Evolutionary conservation across 2,888 invertebrate species (phyloP).

Genomic region (Napeogenes sylphis): DNA sequence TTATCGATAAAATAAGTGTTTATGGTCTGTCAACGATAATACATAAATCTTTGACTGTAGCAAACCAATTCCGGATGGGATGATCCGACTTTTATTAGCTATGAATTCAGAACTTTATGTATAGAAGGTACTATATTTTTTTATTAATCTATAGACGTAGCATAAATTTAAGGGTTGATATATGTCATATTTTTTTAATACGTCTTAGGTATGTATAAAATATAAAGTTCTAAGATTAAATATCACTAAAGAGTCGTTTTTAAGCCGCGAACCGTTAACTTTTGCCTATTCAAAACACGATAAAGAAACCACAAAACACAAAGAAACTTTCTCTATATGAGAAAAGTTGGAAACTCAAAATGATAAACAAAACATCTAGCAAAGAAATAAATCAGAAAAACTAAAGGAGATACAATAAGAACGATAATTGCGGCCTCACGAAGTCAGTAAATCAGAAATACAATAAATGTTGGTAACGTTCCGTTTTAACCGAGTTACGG

Average conservation of each 20-base stretch:
- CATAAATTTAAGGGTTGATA: background rate
- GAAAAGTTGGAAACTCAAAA: slow-evolving; percentile 49
- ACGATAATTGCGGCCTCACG: slow-evolving; percentile 21
- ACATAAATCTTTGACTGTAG: slow-evolving; percentile 24
- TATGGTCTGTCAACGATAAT: slow-evolving; percentile 19
- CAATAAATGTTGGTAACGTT: slow-evolving; percentile 23
- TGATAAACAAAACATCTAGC: slow-evolving; percentile 44
- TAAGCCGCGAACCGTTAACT: background rate
- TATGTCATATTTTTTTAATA: background rate
- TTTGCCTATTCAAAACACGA: background rate
- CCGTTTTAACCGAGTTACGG: slow-evolving; percentile 21
- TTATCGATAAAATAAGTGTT: slow-evolving; percentile 24
- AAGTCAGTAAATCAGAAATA: background rate
- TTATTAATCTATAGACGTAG: background rate
- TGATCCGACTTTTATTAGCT: slow-evolving; percentile 27
- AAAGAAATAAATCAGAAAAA: slow-evolving; percentile 25
- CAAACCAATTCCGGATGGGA: slow-evolving; percentile 25
- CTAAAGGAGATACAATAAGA: slow-evolving; percentile 25
- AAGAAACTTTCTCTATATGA: slow-evolving; percentile 37
- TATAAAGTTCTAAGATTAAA: too few relatives aligned
- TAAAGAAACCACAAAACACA: background rate
- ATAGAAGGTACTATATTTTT: background rate
- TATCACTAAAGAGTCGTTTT: background rate
- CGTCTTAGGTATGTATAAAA: too few relatives aligned
- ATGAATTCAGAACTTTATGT: slow-evolving; percentile 18